phyloP scores from a whole-genome alignment of 2,888 invertebrate species.

The Chymomyza procnemis region DNA sequence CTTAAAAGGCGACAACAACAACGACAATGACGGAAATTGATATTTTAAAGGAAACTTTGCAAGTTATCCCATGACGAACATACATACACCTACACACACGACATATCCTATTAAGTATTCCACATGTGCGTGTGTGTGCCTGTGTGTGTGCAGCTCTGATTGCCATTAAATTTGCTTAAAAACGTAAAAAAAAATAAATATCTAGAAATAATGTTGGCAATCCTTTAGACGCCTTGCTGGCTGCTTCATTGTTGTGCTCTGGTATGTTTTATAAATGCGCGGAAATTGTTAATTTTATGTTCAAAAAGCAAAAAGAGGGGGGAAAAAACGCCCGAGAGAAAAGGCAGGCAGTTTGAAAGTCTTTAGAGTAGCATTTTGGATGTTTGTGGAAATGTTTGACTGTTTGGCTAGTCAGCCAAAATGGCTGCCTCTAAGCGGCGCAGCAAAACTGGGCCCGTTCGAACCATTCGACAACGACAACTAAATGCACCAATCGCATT shows the following conservation, averaged over 20 bases:
- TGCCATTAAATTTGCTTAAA: conserved; percentile 2
- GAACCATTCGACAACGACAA: conserved; percentile 34
- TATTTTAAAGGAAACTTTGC: conserved; percentile 54
- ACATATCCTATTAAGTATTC: background rate
- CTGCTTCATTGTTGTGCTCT: conserved; percentile 13
- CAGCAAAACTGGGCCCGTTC: conserved; percentile 8
- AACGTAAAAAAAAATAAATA: background rate
- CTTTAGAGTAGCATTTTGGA: background rate
- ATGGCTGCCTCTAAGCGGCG: conserved; percentile 43
- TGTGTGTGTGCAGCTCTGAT: background rate
- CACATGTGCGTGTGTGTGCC: background rate
- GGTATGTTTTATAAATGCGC: conserved; percentile 50
- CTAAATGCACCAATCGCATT: conserved; percentile 73
- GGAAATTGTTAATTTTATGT: conserved; percentile 72
- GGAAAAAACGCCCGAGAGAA: too few species aligned
- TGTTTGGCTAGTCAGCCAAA: conserved; percentile 41
- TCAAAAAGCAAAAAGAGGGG: too few species aligned
- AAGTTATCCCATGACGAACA: background rate
- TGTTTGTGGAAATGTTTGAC: background rate
- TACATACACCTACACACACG: background rate
- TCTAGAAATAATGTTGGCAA: background rate
- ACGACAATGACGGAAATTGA: conserved; percentile 67
- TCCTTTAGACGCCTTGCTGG: background rate
- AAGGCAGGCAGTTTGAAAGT: background rate
- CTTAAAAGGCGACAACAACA: background rate